These are phyloP conservation scores for Gymnobelideus leadbeateri DNA, from an alignment of 2,113 vertebrate genomes.

Conservation along the genomic window DNA sequence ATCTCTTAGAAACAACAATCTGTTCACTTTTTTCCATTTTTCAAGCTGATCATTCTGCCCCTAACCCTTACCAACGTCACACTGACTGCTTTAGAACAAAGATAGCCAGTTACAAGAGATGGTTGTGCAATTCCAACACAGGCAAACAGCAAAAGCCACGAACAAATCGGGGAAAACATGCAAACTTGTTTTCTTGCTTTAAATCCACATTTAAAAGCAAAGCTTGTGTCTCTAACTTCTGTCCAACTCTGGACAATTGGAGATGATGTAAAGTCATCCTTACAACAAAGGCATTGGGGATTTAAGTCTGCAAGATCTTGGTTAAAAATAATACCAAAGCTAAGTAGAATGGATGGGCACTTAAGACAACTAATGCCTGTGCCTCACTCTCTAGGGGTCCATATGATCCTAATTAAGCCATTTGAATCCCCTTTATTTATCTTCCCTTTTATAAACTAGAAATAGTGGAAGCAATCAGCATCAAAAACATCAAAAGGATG, in stretches of 20 bases:
- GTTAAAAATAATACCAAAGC: neutral
- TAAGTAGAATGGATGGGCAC: neutral
- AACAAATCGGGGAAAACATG: neutral
- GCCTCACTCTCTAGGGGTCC: neutral
- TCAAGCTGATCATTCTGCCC: neutral
- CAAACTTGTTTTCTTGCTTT: slow-evolving; percentile 5
- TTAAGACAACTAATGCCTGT: neutral
- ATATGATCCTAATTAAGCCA: neutral
- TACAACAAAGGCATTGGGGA: neutral
- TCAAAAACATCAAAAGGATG: neutral
- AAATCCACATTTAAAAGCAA: neutral
- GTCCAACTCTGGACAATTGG: neutral
- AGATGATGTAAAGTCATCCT: slow-evolving; percentile 9
- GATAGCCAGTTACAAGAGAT: neutral
- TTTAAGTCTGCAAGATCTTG: neutral
- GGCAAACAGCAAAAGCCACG: neutral
- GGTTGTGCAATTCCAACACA: slow-evolving; percentile 17
- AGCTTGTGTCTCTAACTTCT: neutral
- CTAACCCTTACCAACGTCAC: slow-evolving; percentile 49
- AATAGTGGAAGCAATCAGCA: neutral
- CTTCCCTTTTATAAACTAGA: slow-evolving; percentile 27
- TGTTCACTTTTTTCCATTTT: neutral
- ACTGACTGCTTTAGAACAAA: neutral
- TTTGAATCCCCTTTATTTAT: neutral
- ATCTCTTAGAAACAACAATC: slow-evolving; percentile 44